These are phyloP conservation scores for Geotrupes spiniger DNA, from an alignment of 2,888 invertebrate species.

Conservation along the genomic window DNA sequence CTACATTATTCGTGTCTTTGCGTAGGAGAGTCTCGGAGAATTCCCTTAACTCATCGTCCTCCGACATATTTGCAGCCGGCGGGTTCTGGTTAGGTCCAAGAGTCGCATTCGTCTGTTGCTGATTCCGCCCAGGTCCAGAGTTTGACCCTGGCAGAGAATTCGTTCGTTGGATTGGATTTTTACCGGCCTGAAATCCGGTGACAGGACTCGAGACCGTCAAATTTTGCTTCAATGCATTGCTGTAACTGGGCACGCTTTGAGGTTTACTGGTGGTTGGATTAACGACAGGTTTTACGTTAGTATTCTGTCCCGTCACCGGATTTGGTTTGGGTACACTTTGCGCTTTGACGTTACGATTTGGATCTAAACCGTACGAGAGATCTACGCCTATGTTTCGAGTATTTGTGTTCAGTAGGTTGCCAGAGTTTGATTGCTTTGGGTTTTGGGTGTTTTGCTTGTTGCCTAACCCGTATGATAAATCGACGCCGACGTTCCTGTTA, in stretches of 20 bases:
- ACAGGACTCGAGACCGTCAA: conserved; percentile 1
- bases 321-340: background rate
- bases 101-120: background rate
- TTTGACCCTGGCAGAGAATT: conserved; percentile 5
- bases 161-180: conserved; percentile 12
- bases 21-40: conserved; percentile 69
- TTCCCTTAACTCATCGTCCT: conserved; percentile 53
- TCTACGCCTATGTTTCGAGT: background rate
- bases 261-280: no score
- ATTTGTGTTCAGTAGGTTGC: background rate
- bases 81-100: no score
- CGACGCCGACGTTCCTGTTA: conserved; percentile 16
- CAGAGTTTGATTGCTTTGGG: conserved; percentile 2
- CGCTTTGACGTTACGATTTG: conserved; percentile 1
- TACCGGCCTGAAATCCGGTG: background rate
- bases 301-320: background rate
- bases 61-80: conserved; percentile 23
- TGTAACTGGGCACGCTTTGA: background rate
- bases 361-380: conserved; percentile 1
- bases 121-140: background rate
- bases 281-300: background rate
- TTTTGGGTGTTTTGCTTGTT: conserved; percentile 3
- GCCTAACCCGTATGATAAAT: conserved; percentile 15
- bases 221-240: conserved; percentile 4
- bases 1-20: conserved; percentile 73